Evolutionary conservation across 2,888 invertebrate genomes (phyloP), one percentile per base, ranked within the genome.

Genomic region (Coelopa pilipes): DNA sequence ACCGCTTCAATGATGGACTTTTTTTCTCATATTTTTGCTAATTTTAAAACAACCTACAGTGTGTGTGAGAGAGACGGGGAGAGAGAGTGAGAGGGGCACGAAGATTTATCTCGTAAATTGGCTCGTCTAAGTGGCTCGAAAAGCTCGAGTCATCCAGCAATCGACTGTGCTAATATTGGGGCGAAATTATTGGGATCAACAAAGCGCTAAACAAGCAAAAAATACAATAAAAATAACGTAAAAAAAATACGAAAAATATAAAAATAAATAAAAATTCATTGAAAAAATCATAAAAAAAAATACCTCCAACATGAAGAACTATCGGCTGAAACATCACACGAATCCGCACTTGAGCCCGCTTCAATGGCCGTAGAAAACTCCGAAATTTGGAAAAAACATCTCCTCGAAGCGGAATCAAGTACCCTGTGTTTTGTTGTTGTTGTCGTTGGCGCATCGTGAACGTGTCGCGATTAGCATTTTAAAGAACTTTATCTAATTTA

Each of bases 381-480:
- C 10, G 34, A 45, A 65, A n/a, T 45, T 57, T 57, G 57, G 17
- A 13, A 46, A n/a, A 45, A 17, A 45, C 34, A 62, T 13, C 17
- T 12, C 46, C 7, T 34, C 34, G 7, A 34, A 34, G 34, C 2
- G 34, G 7, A 34, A 34, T 34, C 4, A 34, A 34, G 34, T 34
- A 34, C 34, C 34, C 2, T 34, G 34, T 34, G 34, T 34, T 34
- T 34, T 34, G 34, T 2, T 34, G 34, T 34, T 34, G 34, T 34
- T 34, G 34, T 34, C 7, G 7, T 7, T 34, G 34, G 34, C 7
- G 34, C 7, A 4, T 34, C 7, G 34, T 34, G 34, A 34, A 34
- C 34, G 34, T 34, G 34, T 34, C 34, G 34, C 67, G 45, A 67
- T 67, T 67, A 67, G 53, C 67, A 53, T 67, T 67, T 49, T 24